These are phyloP conservation scores for Julus scandinavius DNA, from an alignment of 2,888 invertebrate species.

Conservation along the genomic window DNA sequence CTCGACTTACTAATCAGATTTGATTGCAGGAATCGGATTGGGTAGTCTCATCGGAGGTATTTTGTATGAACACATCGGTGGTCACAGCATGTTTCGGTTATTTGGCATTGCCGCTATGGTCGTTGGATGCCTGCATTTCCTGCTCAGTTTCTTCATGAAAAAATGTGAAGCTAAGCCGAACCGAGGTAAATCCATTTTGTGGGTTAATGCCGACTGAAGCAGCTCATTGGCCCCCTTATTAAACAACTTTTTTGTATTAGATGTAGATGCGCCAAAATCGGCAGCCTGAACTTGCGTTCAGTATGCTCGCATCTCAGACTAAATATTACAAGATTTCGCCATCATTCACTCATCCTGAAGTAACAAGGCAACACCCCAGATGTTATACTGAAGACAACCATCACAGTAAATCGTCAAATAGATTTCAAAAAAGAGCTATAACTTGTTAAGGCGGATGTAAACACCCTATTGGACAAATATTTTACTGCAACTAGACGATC, in stretches of 20 bases:
- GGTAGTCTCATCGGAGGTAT: slow-evolving; percentile 51
- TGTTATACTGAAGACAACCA: no score
- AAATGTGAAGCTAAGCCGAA: neutral
- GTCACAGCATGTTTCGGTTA: slow-evolving; percentile 44
- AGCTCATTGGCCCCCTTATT: neutral
- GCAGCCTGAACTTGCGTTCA: neutral
- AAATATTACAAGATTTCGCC: no score
- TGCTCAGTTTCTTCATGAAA: slow-evolving; percentile 20
- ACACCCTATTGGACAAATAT: no score
- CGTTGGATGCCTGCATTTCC: neutral
- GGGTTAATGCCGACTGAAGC: neutral
- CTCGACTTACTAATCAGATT: neutral
- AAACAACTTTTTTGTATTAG: neutral
- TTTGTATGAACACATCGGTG: slow-evolving; percentile 51
- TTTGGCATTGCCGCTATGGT: neutral
- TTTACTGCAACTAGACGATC: no score
- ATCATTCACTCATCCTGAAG: no score
- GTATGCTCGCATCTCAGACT: no score
- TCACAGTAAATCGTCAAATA: no score
- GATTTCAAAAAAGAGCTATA: no score
- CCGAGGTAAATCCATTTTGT: neutral
- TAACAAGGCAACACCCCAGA: no score
- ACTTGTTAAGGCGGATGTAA: no score
- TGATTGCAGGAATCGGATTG: slow-evolving; percentile 53
- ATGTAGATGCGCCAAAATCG: neutral